Base-by-base conservation (phyloP, 2,113 vertebrate species). In the Carassius auratus region DNA sequence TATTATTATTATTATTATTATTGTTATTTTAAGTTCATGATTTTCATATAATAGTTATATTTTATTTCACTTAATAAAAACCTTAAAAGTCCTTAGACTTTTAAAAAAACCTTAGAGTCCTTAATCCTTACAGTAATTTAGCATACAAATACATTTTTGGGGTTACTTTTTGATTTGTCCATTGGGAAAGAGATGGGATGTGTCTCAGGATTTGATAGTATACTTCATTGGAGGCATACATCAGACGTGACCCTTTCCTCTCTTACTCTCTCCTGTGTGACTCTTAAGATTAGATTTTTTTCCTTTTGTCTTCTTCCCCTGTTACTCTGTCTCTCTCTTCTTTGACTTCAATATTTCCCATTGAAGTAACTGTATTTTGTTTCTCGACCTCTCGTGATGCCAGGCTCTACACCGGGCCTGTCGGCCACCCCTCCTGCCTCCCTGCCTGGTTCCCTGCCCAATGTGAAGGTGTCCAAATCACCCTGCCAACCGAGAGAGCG, bases 351-450 rank as follows among this genome's bases (percentile, higher is more conserved):
- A 55, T 62, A 9, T 83, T 68, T 83, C 36, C 73, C 3, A 13
- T 21, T 26, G n/a, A 83, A 45, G 64, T 91, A 84, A 90, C 64
- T 74, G 50, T 71, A 36, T 42, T 48, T 76, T 61, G 55, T 71
- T 23, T 85, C 69, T 75, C 9, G 19, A 62, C 55, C 8, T 74
- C 17, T 26, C 48, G 33, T 48, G 30, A 45, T 61, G 83, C 68
- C 68, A 99, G 98, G 97, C 33, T 97, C 98, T 81, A 95, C 96
- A 71, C 90, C 97, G 48, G 98, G 98, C 85, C 94, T 99, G 73
- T 99, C 98, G 8, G 98, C 98, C 88, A 99, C 98, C 1, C 98
- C 98, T 42, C 98, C 98, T 0, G 98, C 98, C 75, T 99, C 98
- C 68, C 91, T 99, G 85, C 98, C 98, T 0, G 98, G 98, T 87